Evolutionary conservation across 2,113 vertebrate species (phyloP), one percentile per base, ranked within the genome.

Genomic region (Passerina amoena): DNA sequence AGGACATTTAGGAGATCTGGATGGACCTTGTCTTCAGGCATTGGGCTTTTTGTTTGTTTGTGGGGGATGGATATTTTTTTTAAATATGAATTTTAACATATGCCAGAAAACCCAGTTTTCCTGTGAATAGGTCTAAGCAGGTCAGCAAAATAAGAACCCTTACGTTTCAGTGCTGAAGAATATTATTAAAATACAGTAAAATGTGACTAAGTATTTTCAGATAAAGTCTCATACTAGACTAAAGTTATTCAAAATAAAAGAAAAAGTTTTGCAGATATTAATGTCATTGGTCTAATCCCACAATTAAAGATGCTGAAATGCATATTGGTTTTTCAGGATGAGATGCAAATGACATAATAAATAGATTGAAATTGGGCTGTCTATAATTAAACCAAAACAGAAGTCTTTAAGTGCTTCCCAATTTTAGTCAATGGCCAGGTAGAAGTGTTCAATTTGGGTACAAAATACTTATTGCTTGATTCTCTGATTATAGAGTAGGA

Each of bases 351-450:
- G 38, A 54, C 44, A 72, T 76, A 94, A 96, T 94, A 94, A 96
- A 93, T 40, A 94, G 75, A 73, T 60, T 85, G 76, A 88, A 86
- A 88, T 88, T 64, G 72, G 68, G 35, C 63, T 88, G 56, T 82
- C 89, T 95, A 33, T 96, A 96, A 96, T 96, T 96, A 96, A 91
- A 96, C 68, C 40, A 82, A 96, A 95, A 61, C 54, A 91, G 59
- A 78, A 96, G 59, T 87, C 60, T 95, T 73, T 70, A 95, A 97
- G 92, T 96, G 82, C 59, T 91, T 96, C 91, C 87, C 82, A 92
- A 50, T 94, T 96, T 94, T 89, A 96, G 95, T 94, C 94, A 91
- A 91, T 91, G 91, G 87, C 93, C 94, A 96, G 96, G 94, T 96
- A 95, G 50, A 96, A 96, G 91, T 59, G 63, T 94, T 97, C 90